Evolutionary conservation across 2,113 vertebrate species (phyloP).

Genomic region (Ginglymostoma cirratum): DNA sequence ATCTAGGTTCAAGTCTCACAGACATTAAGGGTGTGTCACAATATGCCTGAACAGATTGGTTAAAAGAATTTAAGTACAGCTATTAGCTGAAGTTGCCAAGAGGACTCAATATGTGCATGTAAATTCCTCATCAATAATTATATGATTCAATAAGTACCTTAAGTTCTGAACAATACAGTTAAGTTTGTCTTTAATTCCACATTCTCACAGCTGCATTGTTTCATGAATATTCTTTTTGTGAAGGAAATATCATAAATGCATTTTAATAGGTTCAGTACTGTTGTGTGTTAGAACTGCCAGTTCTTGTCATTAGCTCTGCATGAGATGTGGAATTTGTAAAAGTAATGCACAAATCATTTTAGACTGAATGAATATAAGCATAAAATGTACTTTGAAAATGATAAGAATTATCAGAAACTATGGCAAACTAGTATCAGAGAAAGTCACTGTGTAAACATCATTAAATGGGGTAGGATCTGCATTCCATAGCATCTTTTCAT

Average conservation of each 20-base stretch:
- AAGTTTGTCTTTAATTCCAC: background rate
- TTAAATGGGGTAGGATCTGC: background rate
- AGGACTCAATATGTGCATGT: background rate
- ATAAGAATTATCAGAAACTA: constrained; percentile 26
- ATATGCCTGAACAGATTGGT: no score
- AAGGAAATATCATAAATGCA: constrained; percentile 4
- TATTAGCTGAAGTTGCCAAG: background rate
- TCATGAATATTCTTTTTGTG: background rate
- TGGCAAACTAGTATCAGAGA: constrained; percentile 16
- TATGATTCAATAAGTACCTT: background rate
- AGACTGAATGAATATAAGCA: background rate
- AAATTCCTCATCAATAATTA: background rate
- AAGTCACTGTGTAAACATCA: constrained; percentile 22
- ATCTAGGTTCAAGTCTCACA: no score
- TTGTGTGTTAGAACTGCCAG: constrained; percentile 23
- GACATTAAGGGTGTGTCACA: no score
- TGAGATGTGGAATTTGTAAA: background rate
- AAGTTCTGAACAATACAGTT: no score
- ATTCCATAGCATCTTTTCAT: constrained; percentile 1
- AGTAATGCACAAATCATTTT: constrained; percentile 2
- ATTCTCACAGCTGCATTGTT: background rate
- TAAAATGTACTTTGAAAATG: background rate
- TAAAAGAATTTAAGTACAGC: background rate
- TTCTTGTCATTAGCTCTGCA: constrained; percentile 16
- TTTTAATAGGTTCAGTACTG: background rate